Evolutionary conservation across 2,113 vertebrate genomes (phyloP).

Genomic region (Tamias sibiricus): DNA sequence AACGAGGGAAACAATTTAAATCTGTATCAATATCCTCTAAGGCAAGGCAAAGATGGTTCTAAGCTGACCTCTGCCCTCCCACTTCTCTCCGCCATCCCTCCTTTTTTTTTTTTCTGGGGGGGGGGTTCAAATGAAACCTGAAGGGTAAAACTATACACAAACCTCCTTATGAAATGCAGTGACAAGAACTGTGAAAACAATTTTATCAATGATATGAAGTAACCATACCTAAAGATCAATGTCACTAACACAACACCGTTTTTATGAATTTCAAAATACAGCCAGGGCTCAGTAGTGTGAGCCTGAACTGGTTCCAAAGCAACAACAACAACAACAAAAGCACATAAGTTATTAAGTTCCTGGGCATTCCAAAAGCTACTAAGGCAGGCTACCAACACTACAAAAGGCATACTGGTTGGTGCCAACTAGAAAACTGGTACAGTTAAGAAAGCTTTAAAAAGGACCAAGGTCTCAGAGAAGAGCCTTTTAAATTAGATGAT

Average conservation of each 20-base stretch:
- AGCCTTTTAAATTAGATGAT: not conserved
- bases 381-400: not conserved
- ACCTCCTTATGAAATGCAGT: not conserved
- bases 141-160: slow-evolving; percentile 1
- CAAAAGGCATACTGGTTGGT: not conserved
- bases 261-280: not conserved
- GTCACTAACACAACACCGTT: not conserved
- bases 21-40: not conserved
- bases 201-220: not conserved
- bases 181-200: not conserved
- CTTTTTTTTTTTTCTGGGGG: not conserved
- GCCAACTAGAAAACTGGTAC: not conserved
- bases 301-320: not conserved
- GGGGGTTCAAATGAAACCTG: slow-evolving; percentile 50
- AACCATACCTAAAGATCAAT: not conserved
- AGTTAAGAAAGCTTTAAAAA: not conserved
- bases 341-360: not conserved
- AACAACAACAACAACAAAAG: not conserved
- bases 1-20: not conserved
- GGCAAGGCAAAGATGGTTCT: not conserved
- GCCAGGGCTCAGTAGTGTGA: not conserved
- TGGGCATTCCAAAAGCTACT: not conserved
- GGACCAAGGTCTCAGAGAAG: not conserved
- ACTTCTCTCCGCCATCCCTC: not conserved
- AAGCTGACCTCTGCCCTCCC: not conserved